phyloP scores from a whole-genome alignment of 1,140 invertebrate genomes.

The Eriosoma lanigerum region DNA sequence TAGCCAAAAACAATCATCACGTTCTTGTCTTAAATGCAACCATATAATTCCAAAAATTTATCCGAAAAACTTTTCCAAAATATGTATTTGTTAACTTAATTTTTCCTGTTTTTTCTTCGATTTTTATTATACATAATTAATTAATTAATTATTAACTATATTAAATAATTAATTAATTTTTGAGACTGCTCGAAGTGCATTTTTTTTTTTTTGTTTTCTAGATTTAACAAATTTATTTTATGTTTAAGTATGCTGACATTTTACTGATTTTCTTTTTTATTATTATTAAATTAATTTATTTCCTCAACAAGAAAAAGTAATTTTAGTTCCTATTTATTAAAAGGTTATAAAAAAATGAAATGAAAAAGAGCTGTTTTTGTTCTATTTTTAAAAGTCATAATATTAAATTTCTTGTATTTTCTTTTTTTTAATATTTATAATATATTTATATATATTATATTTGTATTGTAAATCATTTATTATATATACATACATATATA shows the following conservation, averaged over 20 bases:
- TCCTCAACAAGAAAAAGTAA: constrained; percentile 51
- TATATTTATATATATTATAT: too few relatives aligned
- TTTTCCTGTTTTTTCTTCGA: constrained; percentile 43
- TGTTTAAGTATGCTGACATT: constrained; percentile 47
- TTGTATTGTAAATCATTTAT: background rate
- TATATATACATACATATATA: constrained; percentile 23
- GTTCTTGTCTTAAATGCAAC: constrained; percentile 91
- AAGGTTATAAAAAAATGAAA: constrained; percentile 41
- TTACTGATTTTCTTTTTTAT: constrained; percentile 46
- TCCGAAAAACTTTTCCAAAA: background rate
- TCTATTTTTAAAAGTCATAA: constrained; percentile 31
- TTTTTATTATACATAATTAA: constrained; percentile 48
- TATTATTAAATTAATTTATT: constrained; percentile 44
- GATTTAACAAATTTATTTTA: constrained; percentile 45
- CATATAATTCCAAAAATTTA: constrained; percentile 65
- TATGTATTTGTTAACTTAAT: constrained; percentile 46
- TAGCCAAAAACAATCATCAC: constrained; percentile 98
- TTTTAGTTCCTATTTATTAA: constrained; percentile 52
- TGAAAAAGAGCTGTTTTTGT: constrained; percentile 39
- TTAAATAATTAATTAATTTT: constrained; percentile 50
- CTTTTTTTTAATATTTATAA: background rate
- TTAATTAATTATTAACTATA: too few relatives aligned
- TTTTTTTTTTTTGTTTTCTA: constrained; percentile 48
- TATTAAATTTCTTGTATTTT: constrained; percentile 24
- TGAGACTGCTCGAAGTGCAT: constrained; percentile 51